Percentiles rank a stretch among this genome's conserved stretches.
phyloP scores from a whole-genome alignment of 37 sponge, comb jelly and placozoan species.

The Oscarella lobularis region DNA sequence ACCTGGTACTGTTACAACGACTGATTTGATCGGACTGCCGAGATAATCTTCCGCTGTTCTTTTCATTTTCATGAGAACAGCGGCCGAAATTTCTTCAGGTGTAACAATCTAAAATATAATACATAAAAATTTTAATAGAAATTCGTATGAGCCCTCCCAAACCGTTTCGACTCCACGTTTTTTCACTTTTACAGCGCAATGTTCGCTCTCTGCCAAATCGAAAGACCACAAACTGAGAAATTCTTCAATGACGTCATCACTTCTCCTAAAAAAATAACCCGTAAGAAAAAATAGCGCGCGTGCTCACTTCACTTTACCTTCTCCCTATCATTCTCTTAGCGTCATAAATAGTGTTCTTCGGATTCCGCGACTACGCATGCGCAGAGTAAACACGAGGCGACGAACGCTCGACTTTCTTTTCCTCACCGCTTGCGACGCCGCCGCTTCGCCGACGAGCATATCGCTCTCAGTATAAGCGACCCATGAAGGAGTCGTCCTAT shows the following conservation, averaged over 20 bases:
- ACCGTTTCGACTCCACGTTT: background rate
- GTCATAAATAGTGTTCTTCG: conserved; percentile 55
- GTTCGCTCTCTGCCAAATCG: background rate
- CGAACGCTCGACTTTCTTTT: background rate
- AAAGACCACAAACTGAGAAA: background rate
- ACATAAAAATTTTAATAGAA: background rate
- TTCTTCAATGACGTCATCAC: background rate
- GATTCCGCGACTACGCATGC: background rate
- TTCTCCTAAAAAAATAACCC: background rate
- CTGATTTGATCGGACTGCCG: conserved; percentile 31
- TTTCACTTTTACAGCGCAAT: background rate
- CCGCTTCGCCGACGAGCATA: conserved; percentile 83
- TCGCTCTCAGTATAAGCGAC: conserved; percentile 47
- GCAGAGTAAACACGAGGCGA: background rate
- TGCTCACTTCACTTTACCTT: conserved; percentile 9
- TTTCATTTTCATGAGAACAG: conserved; percentile 83
- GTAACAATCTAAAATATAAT: conserved; percentile 16
- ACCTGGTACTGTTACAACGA: conserved; percentile 75
- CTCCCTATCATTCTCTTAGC: conserved; percentile 89
- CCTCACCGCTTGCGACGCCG: conserved; percentile 40
- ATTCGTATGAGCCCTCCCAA: too few relatives aligned
- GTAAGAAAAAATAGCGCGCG: background rate
- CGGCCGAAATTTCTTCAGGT: conserved; percentile 84
- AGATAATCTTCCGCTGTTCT: conserved; percentile 85
- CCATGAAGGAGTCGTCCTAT: conserved; percentile 90